Evolutionary conservation across 1,140 invertebrate genomes (phyloP).

Genomic region (Eufriesea mexicana): DNA sequence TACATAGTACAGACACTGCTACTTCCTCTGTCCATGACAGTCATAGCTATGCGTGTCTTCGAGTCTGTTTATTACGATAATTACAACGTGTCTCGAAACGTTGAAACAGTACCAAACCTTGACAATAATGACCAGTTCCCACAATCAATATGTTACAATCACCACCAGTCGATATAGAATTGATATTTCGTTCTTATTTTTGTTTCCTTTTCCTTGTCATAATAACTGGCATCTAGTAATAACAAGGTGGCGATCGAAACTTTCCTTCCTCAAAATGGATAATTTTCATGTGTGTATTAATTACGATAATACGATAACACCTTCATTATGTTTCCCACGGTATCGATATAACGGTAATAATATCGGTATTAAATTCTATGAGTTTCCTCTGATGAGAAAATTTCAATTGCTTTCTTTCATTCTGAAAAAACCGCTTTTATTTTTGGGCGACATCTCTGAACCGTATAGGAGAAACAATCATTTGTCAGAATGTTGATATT

Average conservation of each 20-base stretch:
- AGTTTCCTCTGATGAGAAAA: too few species aligned
- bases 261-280: too few species aligned
- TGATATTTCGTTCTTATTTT: background rate
- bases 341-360: background rate
- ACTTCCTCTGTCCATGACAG: background rate
- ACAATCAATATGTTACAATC: background rate
- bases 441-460: background rate
- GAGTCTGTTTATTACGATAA: background rate
- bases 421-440: background rate
- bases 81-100: background rate
- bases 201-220: too few species aligned
- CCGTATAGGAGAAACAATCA: background rate
- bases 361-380: background rate
- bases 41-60: background rate
- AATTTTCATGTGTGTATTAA: too few species aligned
- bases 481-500: background rate
- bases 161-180: background rate
- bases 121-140: background rate
- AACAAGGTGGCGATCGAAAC: background rate
- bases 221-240: background rate
- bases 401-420: background rate
- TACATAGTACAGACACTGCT: too few species aligned
- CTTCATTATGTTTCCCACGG: background rate
- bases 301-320: too few species aligned
- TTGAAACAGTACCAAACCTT: background rate